Evolutionary conservation across 2,888 invertebrate species (phyloP).

Genomic region (Drosophila subsilvestris): DNA sequence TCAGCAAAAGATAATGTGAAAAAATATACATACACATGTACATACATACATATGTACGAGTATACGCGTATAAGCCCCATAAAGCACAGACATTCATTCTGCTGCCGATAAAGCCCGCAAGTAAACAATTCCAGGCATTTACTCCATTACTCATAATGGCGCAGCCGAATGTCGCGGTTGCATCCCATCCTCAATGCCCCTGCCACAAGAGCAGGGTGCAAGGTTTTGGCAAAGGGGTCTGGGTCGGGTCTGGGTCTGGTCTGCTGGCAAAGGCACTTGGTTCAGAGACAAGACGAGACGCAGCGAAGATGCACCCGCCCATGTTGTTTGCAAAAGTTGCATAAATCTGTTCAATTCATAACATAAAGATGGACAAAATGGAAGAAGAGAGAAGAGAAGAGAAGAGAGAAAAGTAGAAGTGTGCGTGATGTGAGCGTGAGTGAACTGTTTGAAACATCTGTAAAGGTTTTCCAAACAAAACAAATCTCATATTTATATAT

Average conservation of each 20-base stretch:
- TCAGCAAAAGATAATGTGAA: conserved; percentile 22
- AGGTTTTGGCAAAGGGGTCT: conserved; percentile 6
- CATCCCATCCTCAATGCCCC: conserved; percentile 18
- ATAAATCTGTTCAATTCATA: conserved; percentile 70
- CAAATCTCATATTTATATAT: not conserved
- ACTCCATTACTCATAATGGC: conserved; percentile 74
- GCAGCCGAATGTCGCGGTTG: conserved; percentile 53
- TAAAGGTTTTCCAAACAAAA: too few relatives aligned
- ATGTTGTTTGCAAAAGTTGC: conserved; percentile 52
- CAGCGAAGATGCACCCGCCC: conserved; percentile 59
- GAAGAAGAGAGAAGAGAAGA: conserved; percentile 6
- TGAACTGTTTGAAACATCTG: not conserved
- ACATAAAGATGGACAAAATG: conserved; percentile 60
- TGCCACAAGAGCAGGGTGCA: conserved; percentile 6
- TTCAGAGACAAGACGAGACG: not conserved
- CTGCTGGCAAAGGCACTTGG: not conserved
- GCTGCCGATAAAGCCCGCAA: conserved; percentile 64
- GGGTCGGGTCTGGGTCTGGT: not conserved
- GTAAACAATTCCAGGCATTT: conserved; percentile 78
- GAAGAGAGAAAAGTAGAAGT: conserved; percentile 5
- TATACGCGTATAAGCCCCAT: conserved; percentile 34
- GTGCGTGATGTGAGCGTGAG: conserved; percentile 31
- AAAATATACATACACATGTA: conserved; percentile 4
- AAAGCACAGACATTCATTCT: conserved; percentile 45
- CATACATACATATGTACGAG: not conserved